Evolutionary conservation across 2,113 vertebrate genomes (phyloP).

Genomic region (Chlorodrepanis virens): DNA sequence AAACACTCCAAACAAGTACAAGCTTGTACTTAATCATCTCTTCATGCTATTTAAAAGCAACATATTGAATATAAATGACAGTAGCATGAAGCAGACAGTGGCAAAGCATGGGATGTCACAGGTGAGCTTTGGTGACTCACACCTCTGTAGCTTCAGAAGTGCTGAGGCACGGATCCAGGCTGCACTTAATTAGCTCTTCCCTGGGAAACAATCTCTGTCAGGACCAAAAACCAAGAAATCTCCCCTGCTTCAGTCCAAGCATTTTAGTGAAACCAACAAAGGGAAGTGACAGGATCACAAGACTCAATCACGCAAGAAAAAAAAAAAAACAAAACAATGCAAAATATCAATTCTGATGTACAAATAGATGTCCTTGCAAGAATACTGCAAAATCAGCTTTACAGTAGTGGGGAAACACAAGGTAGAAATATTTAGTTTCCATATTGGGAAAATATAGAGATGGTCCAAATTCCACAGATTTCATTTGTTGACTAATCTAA

Average conservation of each 20-base stretch:
- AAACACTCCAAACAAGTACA: neutral
- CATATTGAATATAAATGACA: neutral
- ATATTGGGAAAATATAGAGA: neutral
- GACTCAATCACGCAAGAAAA: fast-evolving
- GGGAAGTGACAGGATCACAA: neutral
- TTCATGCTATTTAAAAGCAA: neutral
- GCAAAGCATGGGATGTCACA: neutral
- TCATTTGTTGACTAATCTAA: neutral
- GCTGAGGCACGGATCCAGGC: neutral
- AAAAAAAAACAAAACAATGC: neutral
- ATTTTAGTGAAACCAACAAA: neutral
- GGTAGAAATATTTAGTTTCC: neutral
- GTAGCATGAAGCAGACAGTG: neutral
- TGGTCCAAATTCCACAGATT: neutral
- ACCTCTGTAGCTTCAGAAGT: neutral
- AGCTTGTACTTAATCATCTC: neutral
- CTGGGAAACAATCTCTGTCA: neutral
- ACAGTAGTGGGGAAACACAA: fast-evolving
- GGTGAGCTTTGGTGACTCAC: neutral
- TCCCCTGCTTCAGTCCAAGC: neutral
- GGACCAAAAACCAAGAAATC: neutral
- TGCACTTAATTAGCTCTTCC: neutral
- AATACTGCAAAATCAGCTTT: neutral
- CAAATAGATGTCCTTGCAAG: fast-evolving
- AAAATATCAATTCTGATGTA: neutral